Evolutionary conservation across 2,797 vertebrate genomes (phyloP), one percentile per base, ranked within the genome.

Genomic region (Sebastes jordani): DNA sequence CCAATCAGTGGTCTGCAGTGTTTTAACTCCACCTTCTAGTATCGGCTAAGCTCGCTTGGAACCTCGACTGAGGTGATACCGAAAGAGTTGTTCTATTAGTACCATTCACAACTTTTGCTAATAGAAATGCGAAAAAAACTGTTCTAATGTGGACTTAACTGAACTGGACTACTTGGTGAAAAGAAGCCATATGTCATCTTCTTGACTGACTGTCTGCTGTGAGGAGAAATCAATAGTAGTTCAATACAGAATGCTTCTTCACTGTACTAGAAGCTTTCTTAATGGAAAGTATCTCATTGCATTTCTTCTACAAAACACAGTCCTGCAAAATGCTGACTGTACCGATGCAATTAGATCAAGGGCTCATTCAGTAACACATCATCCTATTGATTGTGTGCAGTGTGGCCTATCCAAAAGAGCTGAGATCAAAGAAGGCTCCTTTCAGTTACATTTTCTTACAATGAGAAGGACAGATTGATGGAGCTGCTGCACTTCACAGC

Each of bases 331-430:
- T 6, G 16, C 34, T 74, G 55, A 65, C 29, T 27, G n/a, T 42
- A 49, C 52, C 23, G 63, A 69, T 46, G 22, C 56, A 76, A 36
- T 81, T 68, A 64, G 11, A 78, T 70, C 9, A 81, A 38, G 2
- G 3, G 30, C n/a, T 83, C 23, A 58, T 75, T 74, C 67, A 65
- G 18, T 62, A 68, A 61, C 55, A 55, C 64, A 74, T 61, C 59
- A 68, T 62, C 20, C 14, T 76, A 83, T 90, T 73, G 71, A 87
- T 76, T 80, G 7, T 82, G 30, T 80, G 76, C 55, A 71, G 29
- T 66, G 27, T 23, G 64, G 49, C 61, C 32, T 70, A 52, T 71
- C 71, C n/a, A 73, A 34, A 77, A 59, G 42, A 80, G 73, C 55
- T 81, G 38, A 61, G 38, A 76, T 85, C 23, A 81, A 82, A 61